These are phyloP conservation scores for Lagenorhynchus albirostris DNA, from an alignment of 2,113 vertebrate genomes.

Conservation along the genomic window DNA sequence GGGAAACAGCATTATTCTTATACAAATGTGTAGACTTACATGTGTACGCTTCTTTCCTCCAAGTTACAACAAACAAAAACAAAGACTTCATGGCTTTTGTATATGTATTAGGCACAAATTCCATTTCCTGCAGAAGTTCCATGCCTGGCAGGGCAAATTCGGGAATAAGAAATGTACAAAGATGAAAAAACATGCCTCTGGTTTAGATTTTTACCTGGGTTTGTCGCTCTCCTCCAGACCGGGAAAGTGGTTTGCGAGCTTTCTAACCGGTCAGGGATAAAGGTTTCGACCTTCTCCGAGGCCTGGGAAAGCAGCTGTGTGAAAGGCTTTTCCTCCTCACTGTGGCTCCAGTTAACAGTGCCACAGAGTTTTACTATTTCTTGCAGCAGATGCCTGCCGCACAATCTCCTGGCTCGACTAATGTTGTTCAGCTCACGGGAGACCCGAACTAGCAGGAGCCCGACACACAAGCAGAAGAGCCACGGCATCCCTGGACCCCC, in stretches of 20 bases:
- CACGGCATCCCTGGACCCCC: neutral
- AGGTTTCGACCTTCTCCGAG: neutral
- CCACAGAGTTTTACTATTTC: slow-evolving; percentile 59
- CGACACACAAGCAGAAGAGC: neutral
- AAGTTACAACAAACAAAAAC: neutral
- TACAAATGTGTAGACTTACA: neutral
- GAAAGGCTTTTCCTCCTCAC: neutral
- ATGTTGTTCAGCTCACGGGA: neutral
- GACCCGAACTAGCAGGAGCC: neutral
- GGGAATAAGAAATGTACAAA: neutral
- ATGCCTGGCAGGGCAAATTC: neutral
- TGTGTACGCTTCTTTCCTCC: neutral
- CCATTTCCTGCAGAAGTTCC: neutral
- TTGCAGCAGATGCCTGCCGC: slow-evolving; percentile 48
- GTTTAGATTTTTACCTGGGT: slow-evolving; percentile 44
- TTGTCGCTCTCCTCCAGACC: neutral
- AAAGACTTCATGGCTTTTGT: neutral
- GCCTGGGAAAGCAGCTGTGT: neutral
- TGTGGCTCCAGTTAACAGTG: neutral
- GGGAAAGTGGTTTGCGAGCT: neutral
- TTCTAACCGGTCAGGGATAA: neutral
- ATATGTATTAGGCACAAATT: neutral
- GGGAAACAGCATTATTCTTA: neutral
- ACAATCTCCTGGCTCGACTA: slow-evolving; percentile 22
- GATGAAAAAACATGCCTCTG: neutral